phyloP scores from a whole-genome alignment of 2,888 invertebrate genomes.

The Drosophila neonasuta region DNA sequence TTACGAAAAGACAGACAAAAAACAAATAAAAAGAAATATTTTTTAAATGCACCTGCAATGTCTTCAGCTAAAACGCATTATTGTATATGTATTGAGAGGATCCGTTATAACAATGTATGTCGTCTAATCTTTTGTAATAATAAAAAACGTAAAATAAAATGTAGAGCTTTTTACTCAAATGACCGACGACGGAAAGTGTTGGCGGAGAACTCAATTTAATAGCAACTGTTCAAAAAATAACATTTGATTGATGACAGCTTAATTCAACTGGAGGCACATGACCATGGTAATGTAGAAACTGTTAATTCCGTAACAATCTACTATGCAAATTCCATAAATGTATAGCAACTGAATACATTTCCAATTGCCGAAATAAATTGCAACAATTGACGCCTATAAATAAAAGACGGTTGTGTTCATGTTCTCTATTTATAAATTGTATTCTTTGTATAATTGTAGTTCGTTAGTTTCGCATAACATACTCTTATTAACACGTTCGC shows the following conservation, averaged over 20 bases:
- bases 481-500: conserved; percentile 51
- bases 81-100: conserved; percentile 41
- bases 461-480: conserved; percentile 76
- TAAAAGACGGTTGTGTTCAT: conserved; percentile 21
- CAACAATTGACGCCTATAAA: background rate
- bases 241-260: background rate
- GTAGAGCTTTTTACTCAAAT: background rate
- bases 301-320: background rate
- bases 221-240: background rate
- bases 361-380: background rate
- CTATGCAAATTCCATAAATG: background rate
- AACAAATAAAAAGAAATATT: conserved; percentile 17
- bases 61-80: conserved; percentile 51
- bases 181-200: background rate
- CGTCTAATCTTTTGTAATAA: conserved; percentile 52
- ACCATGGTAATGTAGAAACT: background rate
- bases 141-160: conserved; percentile 44
- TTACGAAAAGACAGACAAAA: conserved; percentile 34
- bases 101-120: conserved; percentile 52
- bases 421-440: conserved; percentile 73
- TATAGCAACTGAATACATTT: background rate
- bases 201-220: background rate
- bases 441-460: conserved; percentile 76
- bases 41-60: conserved; percentile 47
- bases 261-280: background rate